A percentile compares a stretch with the other conserved stretches of the same genome.
Conservation (phyloP, 2,113 vertebrate species). For the Vanacampus margaritifer region DNA sequence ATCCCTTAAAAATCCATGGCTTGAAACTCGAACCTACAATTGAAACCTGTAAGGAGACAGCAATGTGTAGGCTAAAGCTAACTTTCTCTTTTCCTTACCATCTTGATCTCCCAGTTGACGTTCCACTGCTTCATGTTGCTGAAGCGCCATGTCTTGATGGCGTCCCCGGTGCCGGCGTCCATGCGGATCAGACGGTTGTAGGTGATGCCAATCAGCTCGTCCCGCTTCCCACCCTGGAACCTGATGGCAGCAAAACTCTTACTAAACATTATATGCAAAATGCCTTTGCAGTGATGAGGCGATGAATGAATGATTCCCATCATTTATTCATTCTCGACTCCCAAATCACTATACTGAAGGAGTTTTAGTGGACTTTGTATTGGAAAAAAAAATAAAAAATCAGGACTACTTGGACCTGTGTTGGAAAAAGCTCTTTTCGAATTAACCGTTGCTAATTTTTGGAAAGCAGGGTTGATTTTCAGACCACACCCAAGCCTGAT, state of each 20-base stretch:
- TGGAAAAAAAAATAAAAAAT: too few relatives aligned
- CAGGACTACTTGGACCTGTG: too few relatives aligned
- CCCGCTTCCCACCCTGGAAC: constrained; percentile 94
- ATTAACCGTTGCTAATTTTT: too few relatives aligned
- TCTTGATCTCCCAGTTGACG: constrained; percentile 99
- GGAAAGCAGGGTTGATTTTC: too few relatives aligned
- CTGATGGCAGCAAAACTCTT: constrained; percentile 55
- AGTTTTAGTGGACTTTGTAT: too few relatives aligned
- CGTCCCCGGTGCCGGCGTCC: constrained; percentile 90
- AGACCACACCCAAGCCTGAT: too few relatives aligned
- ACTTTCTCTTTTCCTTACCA: constrained; percentile 70
- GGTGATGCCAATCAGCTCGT: constrained; percentile 95
- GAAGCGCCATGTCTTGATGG: constrained; percentile 97
- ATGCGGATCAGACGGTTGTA: constrained; percentile 96
- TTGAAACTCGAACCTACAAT: background rate
- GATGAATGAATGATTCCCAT: background rate
- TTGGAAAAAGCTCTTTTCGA: too few relatives aligned
- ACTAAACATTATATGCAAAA: too few relatives aligned
- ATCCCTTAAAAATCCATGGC: too few relatives aligned
- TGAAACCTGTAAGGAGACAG: background rate
- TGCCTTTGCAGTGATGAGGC: background rate
- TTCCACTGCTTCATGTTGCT: constrained; percentile 99
- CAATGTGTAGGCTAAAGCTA: background rate
- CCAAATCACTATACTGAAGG: too few relatives aligned
- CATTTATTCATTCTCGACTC: too few relatives aligned